Evolutionary conservation across 2,113 vertebrate genomes (phyloP).

Genomic region (Carettochelys insculpta): DNA sequence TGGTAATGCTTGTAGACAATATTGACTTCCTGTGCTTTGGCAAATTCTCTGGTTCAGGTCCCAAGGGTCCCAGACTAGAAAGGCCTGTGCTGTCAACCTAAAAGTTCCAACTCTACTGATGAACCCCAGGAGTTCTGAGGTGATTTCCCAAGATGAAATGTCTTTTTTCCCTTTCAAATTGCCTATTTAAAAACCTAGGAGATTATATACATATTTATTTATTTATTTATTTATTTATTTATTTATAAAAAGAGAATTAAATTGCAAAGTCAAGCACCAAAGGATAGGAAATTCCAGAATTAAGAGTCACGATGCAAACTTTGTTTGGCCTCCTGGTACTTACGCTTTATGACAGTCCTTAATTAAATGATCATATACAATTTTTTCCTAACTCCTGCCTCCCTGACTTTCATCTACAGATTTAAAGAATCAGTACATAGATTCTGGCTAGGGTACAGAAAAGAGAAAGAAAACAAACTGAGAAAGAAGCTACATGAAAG

Average conservation of each 20-base stretch:
- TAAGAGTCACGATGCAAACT: background rate
- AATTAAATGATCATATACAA: background rate
- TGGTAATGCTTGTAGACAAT: too few relatives aligned
- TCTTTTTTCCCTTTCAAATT: too few relatives aligned
- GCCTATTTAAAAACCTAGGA: background rate
- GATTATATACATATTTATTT: fast-evolving
- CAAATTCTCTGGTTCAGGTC: background rate
- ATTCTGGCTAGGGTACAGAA: background rate
- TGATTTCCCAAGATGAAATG: background rate
- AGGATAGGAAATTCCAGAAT: background rate
- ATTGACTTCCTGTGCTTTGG: too few relatives aligned
- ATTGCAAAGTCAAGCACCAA: background rate
- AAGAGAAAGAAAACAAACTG: background rate
- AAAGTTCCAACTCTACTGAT: background rate
- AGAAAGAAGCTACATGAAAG: fast-evolving
- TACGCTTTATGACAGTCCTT: background rate
- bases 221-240: too few relatives aligned
- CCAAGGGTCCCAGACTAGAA: background rate
- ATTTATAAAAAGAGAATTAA: background rate
- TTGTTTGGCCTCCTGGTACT: background rate
- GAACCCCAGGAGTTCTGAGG: background rate
- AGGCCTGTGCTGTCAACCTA: background rate
- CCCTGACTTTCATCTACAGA: background rate
- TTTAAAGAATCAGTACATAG: background rate
- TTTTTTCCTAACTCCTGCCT: background rate